phyloP scores from a whole-genome alignment of 2,113 vertebrate species.

The Melospiza melodia region DNA sequence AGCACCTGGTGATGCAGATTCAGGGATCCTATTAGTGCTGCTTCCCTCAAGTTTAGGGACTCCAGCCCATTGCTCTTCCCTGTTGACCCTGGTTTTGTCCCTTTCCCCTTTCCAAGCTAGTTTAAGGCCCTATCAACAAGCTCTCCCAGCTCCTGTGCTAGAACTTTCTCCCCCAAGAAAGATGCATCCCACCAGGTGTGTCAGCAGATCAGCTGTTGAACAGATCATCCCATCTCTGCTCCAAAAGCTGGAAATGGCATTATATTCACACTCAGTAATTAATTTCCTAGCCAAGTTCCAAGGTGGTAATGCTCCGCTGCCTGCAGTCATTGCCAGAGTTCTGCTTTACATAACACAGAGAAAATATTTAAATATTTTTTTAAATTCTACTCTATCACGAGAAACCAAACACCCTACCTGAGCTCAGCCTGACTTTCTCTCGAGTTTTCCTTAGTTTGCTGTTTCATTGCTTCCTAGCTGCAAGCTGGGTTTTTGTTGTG shows the following conservation, averaged over 20 bases:
- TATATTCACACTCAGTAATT: neutral
- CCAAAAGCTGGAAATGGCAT: neutral
- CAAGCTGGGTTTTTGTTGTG: neutral
- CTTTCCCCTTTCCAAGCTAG: neutral
- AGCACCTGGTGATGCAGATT: neutral
- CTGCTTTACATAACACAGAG: neutral
- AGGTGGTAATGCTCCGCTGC: neutral
- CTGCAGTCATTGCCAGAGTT: neutral
- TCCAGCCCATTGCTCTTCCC: neutral
- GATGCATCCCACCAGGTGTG: neutral
- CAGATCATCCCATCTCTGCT: neutral
- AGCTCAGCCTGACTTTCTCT: neutral
- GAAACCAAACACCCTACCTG: neutral
- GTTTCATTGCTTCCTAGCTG: neutral
- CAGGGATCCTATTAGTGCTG: neutral
- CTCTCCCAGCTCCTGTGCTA: neutral
- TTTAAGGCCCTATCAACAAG: neutral
- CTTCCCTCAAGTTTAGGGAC: neutral
- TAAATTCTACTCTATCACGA: neutral
- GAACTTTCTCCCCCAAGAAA: neutral
- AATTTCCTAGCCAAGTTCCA: neutral
- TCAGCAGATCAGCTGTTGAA: neutral
- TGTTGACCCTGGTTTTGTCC: neutral
- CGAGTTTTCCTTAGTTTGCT: neutral
- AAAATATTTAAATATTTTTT: neutral